phyloP scores from a whole-genome alignment of 2,797 vertebrate species.

The Columba guinea region DNA sequence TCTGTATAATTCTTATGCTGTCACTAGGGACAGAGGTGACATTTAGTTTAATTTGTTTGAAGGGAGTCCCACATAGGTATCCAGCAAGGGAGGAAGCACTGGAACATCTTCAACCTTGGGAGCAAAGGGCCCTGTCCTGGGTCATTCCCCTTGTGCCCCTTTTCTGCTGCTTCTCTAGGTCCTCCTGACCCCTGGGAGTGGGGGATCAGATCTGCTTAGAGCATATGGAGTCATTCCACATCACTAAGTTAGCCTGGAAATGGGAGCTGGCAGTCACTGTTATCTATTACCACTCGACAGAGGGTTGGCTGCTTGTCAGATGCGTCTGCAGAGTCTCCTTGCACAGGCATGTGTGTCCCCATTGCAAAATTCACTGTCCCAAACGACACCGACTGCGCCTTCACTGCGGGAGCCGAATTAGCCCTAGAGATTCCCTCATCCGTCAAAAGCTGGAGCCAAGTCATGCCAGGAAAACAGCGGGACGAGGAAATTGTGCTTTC shows the following conservation, averaged over 20 bases:
- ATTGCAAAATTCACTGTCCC: conserved; percentile 31
- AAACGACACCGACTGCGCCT: conserved; percentile 29
- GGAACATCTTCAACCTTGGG: background rate
- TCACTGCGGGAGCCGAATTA: conserved; percentile 3
- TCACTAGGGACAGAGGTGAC: background rate
- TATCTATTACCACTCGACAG: conserved; percentile 53
- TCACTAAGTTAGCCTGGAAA: conserved; percentile 58
- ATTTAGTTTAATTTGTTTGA: background rate
- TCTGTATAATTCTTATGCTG: background rate
- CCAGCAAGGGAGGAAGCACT: background rate
- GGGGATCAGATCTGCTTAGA: conserved; percentile 17
- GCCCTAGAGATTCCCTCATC: conserved; percentile 35
- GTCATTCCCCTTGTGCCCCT: background rate
- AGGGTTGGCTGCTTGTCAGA: conserved; percentile 59
- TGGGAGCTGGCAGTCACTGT: conserved; percentile 56
- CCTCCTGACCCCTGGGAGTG: background rate
- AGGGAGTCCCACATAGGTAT: background rate
- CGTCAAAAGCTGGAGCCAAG: background rate
- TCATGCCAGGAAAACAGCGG: conserved; percentile 22
- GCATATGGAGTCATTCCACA: conserved; percentile 65
- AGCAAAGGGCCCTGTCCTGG: background rate
- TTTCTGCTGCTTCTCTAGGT: background rate
- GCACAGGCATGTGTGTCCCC: conserved; percentile 37
- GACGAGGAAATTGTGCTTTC: conserved; percentile 9
- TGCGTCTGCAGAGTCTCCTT: conserved; percentile 45